Base-by-base conservation (phyloP, 2,113 vertebrate genomes). In the Poeciliopsis occidentalis region DNA sequence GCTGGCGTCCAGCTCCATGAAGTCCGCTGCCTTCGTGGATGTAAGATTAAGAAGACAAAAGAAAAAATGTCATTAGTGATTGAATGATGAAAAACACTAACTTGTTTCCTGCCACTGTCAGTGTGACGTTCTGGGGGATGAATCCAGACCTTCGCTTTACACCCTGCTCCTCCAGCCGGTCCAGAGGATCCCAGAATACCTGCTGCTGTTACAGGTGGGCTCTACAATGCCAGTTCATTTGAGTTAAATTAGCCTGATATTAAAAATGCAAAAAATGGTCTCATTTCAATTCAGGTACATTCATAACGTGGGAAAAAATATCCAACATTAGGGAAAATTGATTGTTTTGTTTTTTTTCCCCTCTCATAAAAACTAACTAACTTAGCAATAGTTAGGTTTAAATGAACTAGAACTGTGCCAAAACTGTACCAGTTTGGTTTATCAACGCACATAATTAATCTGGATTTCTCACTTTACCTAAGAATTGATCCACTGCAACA, bases 131-230 rank as follows among this genome's bases (percentile, higher is more conserved):
- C 73, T 94, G 78, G 97, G 97, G 30, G 96, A 97, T 75, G 97
- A 97, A 81, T 95, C 95, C 87, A 96, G 94, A 74, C 96, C 96
- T 4, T 96, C 97, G 29, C 96, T 99, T 79, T 95, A 97, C 82
- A 96, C 95, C 57, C 85, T 99, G 75, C 96, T 99, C 77, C 96
- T 99, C 68, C 96, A 97, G 80, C 97, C 97, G 44, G 97, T 98
- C 51, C 97, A 97, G 79, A 95, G 97, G 78, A 96, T 99, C 78
- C 97, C 97, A 0, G 97, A 98, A 81, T 99, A 99, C 73, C 95
- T 98, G 83, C 95, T 96, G 80, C 95, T 98, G 67, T 91, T 99
- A 32, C 97, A 99, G 96, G 97, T 98, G 81, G 76, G 90, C 47
- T 24, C 22, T 47, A 61, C 37, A 44, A 30, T 22, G 10, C 8